Evolutionary conservation across 1,140 invertebrate species (phyloP).

Genomic region (Harpegnathos saltator): DNA sequence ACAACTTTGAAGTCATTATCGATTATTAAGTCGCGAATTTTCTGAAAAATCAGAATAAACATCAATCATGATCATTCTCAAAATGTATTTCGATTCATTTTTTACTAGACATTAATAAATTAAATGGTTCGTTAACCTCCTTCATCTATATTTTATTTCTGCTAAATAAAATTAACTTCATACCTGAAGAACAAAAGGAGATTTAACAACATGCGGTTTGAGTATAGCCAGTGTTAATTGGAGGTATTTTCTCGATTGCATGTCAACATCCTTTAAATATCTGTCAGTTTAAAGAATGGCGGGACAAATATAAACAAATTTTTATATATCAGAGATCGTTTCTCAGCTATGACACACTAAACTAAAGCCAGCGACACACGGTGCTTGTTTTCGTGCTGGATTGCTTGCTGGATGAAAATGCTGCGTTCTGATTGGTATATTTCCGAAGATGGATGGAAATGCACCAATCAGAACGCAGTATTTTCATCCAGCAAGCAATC

Average conservation of each 20-base stretch:
- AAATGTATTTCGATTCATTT: background rate
- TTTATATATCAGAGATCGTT: no score
- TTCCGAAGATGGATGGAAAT: no score
- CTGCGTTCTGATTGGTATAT: no score
- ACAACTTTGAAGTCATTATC: constrained; percentile 92
- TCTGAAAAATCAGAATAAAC: constrained; percentile 80
- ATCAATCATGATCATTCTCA: constrained; percentile 4
- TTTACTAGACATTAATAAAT: background rate
- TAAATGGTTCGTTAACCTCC: background rate
- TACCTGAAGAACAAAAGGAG: constrained; percentile 88
- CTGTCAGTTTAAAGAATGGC: no score
- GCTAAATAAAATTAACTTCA: constrained; percentile 39
- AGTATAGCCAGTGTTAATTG: constrained; percentile 90
- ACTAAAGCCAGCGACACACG: no score
- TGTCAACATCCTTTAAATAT: constrained; percentile 59
- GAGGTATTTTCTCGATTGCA: constrained; percentile 78
- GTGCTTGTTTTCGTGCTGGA: no score
- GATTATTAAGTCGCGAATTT: constrained; percentile 89
- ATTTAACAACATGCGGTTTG: constrained; percentile 91
- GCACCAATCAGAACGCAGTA: no score
- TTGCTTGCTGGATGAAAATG: no score
- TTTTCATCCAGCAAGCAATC: no score
- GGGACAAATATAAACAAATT: no score
- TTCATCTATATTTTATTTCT: background rate
- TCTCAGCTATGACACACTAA: no score